Base-by-base conservation (phyloP, 2,888 invertebrate genomes). In the Cancer borealis region DNA sequence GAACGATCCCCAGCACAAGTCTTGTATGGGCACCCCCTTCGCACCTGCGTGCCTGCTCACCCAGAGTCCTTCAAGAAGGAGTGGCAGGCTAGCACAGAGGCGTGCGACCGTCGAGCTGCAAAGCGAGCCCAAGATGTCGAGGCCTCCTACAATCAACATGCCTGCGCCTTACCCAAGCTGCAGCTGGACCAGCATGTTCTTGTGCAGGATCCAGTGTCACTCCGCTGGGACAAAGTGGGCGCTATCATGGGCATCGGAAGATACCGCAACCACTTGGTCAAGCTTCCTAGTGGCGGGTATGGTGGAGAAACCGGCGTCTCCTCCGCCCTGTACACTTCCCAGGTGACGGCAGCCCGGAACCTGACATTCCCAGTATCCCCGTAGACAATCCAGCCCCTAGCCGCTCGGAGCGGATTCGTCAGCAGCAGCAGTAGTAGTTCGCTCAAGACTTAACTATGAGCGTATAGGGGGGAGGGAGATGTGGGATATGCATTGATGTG, bases 111-210 rank as follows among this genome's bases (percentile, higher is more conserved):
- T 47, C 91, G 39, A 10, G 91, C 66, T 14, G 66, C 66, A 3
- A 60, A 54, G 6, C 39, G 66, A 14, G 91, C 66, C 30, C 30
- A 47, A 39, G 21, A 79, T 39, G 92, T 92, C 39, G 47, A 79
- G 73, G 14, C 73, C n/a, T 84, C 10, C 26, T 79, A 92, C 60
- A 84, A 79, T 14, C 92, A 79, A n/a, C 45, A 92, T 92, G 92
- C 92, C 26, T 84, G 84, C 47, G 79, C 92, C 47, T 26, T 73
- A 0, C 84, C 92, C 92, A 92, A 39, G 73, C 46, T 92, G 92
- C 26, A 30, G 45, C 30, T 60, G 26, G 14, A 26, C 45, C 39
- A 60, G 39, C 54, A 21, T 8, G 91, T 66, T 14, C 30, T 3
- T 26, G 45, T 92, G 47, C 92, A 92, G n/a, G 66, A 91, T n/a